Percentiles rank a stretch among this genome's conserved stretches.
phyloP scores from a whole-genome alignment of 2,888 invertebrate genomes.

The Pseudococcus jackbeardsleyi region DNA sequence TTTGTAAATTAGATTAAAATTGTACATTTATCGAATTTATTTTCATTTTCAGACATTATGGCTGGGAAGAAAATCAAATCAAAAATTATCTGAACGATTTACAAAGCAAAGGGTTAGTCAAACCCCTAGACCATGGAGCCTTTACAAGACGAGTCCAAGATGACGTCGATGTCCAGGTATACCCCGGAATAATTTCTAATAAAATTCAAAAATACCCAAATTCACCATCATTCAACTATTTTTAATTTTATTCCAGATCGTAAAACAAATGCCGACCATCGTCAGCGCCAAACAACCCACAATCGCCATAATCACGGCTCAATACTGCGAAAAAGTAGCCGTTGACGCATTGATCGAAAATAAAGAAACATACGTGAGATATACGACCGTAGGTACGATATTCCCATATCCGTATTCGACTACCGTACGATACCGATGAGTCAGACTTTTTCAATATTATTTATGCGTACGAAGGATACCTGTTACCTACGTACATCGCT shows the following conservation, averaged over 20 bases:
- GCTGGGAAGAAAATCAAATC: slow-evolving; percentile 85
- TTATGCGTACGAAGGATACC: not conserved
- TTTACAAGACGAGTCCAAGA: slow-evolving; percentile 87
- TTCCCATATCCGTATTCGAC: not conserved
- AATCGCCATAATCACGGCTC: slow-evolving; percentile 97
- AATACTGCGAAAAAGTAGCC: slow-evolving; percentile 97
- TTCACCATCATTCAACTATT: not conserved
- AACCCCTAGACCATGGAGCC: slow-evolving; percentile 85
- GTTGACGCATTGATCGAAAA: slow-evolving; percentile 98
- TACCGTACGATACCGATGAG: not conserved
- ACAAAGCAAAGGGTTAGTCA: slow-evolving; percentile 85
- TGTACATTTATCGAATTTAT: not conserved
- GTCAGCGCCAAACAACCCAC: slow-evolving; percentile 92
- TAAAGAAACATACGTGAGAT: slow-evolving; percentile 95
- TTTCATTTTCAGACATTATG: slow-evolving; percentile 76
- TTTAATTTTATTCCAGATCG: slow-evolving; percentile 76
- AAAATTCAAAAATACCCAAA: not conserved
- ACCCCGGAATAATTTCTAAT: slow-evolving; percentile 65
- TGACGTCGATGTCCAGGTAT: slow-evolving; percentile 83
- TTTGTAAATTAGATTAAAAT: not conserved
- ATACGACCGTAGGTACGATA: slow-evolving; percentile 93
- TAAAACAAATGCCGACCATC: slow-evolving; percentile 95
- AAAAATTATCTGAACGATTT: slow-evolving; percentile 75
- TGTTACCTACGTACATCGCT: not conserved
- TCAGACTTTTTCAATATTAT: not conserved